A percentile compares a stretch with the other conserved stretches of the same genome.
These are phyloP conservation scores for Agapetus fuscipes DNA, from an alignment of 2,888 invertebrate species.

Conservation along the genomic window DNA sequence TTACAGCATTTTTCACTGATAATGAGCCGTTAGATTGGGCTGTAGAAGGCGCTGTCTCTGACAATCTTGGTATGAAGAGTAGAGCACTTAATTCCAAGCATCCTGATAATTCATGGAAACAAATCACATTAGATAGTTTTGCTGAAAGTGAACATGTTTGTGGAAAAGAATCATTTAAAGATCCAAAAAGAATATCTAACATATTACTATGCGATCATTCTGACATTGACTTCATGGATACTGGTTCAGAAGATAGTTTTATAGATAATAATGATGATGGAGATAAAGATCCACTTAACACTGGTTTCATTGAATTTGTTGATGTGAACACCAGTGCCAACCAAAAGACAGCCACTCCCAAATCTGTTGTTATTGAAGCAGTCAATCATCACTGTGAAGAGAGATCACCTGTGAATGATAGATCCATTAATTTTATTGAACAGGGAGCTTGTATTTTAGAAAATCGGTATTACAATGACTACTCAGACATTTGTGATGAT, in stretches of 20 bases:
- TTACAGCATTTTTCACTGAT: conserved; percentile 66
- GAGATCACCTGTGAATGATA: conserved; percentile 34
- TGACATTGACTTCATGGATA: conserved; percentile 80
- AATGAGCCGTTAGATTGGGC: conserved; percentile 89
- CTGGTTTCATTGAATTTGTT: conserved; percentile 59
- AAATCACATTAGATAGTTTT: conserved; percentile 30
- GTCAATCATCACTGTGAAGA: conserved; percentile 23
- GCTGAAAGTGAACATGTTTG: conserved; percentile 37
- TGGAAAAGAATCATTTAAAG: conserved; percentile 29
- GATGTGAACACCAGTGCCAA: conserved; percentile 28
- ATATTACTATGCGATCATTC: conserved; percentile 28
- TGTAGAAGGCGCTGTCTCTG: conserved; percentile 67
- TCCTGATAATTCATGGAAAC: conserved; percentile 28
- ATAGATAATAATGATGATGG: conserved; percentile 40
- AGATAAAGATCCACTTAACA: conserved; percentile 34
- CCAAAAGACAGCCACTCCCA: conserved; percentile 23
- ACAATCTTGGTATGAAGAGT: conserved; percentile 52
- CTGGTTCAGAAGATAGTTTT: conserved; percentile 70
- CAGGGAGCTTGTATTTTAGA: conserved; percentile 33
- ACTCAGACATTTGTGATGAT: conserved; percentile 29
- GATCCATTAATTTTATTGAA: conserved; percentile 50
- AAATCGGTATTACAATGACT: conserved; percentile 16
- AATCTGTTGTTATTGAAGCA: conserved; percentile 29
- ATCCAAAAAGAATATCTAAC: conserved; percentile 22
- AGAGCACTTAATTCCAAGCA: conserved; percentile 32